Base-by-base conservation (phyloP, 2,888 invertebrate genomes). In the Zygothrica quintamaculata region DNA sequence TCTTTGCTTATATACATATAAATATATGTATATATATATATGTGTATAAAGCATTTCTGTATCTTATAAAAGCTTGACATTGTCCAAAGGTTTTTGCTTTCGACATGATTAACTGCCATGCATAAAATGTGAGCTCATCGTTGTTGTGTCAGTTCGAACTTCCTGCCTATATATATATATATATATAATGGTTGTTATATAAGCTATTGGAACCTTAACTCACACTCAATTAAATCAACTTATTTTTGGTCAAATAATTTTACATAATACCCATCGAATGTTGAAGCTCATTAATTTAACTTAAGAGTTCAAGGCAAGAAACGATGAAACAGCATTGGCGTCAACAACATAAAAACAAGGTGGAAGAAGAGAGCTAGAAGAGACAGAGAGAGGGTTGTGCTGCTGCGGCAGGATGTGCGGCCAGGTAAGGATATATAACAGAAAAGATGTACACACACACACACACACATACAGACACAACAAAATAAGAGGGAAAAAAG, bases 181-280 rank as follows among this genome's bases (percentile, higher is more conserved):
- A 44, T 29, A 66, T 59, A 44, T 64, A 51, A 48, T 56, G 39
- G 60, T 22, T 43, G 53, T 56, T 59, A 33, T 40, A 65, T 44
- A 70, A 59, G 72, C 65, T 56, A 22, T 31, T 36, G 26, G 40
- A 64, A 39, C 56, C 47, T 68, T 47, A 53, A 65, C 82, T 79
- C 75, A 74, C 77, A 82, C 74, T 74, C 77, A 81, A 84, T 85
- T 81, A 79, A 85, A 84, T 76, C 69, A 74, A 82, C 74, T 82
- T 79, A 84, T 85, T 84, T 79, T 85, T 81, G 84, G 84, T 84
- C 81, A 85, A 84, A 79, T 81, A 84, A 85, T 84, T 84, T 85
- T 70, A 74, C 81, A 81, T 81, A 81, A 84, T 71, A 61, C 71
- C 52, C 52, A 56, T 25, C 55, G 51, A 75, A 62, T 59, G 65